phyloP scores from a whole-genome alignment of 2,113 vertebrate species.

The Tyrannus savana region DNA sequence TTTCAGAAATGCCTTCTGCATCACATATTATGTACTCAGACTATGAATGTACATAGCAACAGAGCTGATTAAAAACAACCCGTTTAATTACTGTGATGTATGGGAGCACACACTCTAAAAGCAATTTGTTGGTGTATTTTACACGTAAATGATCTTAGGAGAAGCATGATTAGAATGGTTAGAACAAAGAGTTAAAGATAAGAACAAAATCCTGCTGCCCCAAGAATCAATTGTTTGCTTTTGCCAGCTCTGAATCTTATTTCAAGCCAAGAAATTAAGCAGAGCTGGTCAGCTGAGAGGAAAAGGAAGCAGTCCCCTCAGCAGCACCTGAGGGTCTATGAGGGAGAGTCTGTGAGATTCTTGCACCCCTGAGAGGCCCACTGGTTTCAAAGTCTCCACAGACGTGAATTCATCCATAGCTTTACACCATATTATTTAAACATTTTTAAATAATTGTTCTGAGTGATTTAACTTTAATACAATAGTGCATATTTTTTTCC shows the following conservation, averaged over 20 bases:
- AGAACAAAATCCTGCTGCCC: background rate
- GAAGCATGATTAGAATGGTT: background rate
- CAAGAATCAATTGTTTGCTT: background rate
- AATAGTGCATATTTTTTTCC: background rate
- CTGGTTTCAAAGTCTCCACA: background rate
- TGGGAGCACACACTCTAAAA: background rate
- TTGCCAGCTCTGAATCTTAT: background rate
- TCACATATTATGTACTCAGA: conserved; percentile 37
- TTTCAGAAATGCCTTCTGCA: conserved; percentile 72
- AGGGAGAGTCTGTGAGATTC: background rate
- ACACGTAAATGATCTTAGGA: background rate
- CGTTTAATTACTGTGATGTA: background rate
- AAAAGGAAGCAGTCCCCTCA: background rate
- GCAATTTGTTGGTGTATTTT: background rate
- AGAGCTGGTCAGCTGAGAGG: background rate
- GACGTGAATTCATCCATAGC: background rate
- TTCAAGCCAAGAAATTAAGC: background rate
- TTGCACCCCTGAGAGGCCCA: background rate
- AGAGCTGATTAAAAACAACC: conserved; percentile 31
- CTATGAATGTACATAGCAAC: conserved; percentile 42
- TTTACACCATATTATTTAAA: background rate
- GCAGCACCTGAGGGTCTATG: background rate
- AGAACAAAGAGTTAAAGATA: background rate
- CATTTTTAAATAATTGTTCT: background rate
- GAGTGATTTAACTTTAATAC: background rate